Conservation (phyloP, 2,113 vertebrate genomes). For the Misgurnus anguillicaudatus region DNA sequence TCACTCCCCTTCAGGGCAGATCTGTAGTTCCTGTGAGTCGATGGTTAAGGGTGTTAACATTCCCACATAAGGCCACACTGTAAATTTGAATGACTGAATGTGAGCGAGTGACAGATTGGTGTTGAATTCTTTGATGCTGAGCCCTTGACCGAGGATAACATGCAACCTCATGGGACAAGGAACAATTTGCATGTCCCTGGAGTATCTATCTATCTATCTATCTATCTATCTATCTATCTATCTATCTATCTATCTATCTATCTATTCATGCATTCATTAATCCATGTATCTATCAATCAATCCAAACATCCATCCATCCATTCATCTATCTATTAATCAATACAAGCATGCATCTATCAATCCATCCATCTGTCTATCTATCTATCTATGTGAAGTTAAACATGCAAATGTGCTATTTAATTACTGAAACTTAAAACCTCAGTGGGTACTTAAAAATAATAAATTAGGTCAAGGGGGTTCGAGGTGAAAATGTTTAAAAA, state of each 20-base stretch:
- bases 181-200: neutral
- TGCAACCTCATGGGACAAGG: neutral
- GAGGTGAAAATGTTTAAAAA: too few relatives aligned
- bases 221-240: neutral
- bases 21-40: conserved; percentile 10
- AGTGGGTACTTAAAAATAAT: too few relatives aligned
- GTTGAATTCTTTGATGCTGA: conserved; percentile 31
- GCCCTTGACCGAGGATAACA: neutral
- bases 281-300: too few relatives aligned
- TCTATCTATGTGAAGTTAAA: too few relatives aligned
- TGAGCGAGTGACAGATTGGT: neutral
- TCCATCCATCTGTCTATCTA: too few relatives aligned
- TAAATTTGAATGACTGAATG: conserved; percentile 23
- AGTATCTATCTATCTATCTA: neutral
- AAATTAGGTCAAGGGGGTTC: too few relatives aligned
- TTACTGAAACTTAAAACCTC: too few relatives aligned
- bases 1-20: neutral
- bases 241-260: neutral
- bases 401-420: too few relatives aligned
- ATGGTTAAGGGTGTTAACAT: conserved; percentile 11
- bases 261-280: too few relatives aligned
- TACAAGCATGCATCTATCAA: too few relatives aligned
- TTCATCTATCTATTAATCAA: too few relatives aligned
- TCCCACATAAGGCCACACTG: conserved; percentile 12
- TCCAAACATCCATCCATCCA: too few relatives aligned